These are phyloP conservation scores for Meloidogyne hapla DNA, from an alignment of 1,140 invertebrate genomes.

Conservation along the genomic window DNA sequence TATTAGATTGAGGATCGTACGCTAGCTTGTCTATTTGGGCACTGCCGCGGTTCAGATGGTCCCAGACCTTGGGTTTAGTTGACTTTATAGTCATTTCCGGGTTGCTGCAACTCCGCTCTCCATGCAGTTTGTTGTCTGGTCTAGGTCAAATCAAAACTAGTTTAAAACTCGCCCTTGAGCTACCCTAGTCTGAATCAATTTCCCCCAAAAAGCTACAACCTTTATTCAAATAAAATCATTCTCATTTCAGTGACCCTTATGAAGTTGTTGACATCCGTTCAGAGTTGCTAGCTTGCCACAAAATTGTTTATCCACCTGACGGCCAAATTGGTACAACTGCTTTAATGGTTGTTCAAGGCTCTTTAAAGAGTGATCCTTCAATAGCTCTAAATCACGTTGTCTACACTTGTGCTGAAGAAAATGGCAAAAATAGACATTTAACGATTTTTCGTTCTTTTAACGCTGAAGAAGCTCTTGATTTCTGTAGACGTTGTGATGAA, in stretches of 20 bases:
- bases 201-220: no score
- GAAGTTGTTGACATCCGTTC: constrained; percentile 23
- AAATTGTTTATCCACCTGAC: constrained; percentile 8
- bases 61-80: no score
- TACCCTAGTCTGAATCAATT: no score
- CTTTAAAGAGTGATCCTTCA: neutral
- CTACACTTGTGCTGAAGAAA: constrained; percentile 6
- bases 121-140: no score
- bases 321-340: neutral
- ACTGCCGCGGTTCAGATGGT: no score
- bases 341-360: constrained; percentile 21
- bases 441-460: constrained; percentile 33
- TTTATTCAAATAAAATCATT: no score
- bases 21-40: no score
- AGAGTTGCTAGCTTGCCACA: constrained; percentile 7
- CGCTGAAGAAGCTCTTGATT: constrained; percentile 49
- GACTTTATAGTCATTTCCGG: no score
- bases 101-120: no score
- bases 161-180: no score
- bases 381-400: constrained; percentile 15
- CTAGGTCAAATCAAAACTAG: no score
- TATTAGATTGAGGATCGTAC: no score
- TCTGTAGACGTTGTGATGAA: constrained; percentile 52
- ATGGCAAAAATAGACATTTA: constrained; percentile 6
- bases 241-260: constrained; percentile 15